phyloP scores from a whole-genome alignment of 2,888 invertebrate genomes.

The Lepas anatifera region DNA sequence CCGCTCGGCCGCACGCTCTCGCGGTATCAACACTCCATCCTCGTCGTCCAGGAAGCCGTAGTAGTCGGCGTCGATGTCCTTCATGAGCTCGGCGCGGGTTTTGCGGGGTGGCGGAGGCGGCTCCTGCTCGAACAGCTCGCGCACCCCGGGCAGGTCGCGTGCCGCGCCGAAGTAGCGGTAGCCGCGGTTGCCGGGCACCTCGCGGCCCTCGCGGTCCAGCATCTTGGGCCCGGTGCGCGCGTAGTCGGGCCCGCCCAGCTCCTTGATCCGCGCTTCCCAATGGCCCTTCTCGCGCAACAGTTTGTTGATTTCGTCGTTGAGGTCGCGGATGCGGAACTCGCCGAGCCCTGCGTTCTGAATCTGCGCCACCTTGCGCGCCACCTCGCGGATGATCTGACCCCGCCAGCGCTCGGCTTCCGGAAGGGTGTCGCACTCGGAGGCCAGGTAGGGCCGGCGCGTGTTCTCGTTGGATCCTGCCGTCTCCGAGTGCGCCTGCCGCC shows the following conservation, averaged over 20 bases:
- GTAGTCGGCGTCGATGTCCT: conserved; percentile 96
- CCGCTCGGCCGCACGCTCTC: conserved; percentile 67
- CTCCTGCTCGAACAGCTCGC: conserved; percentile 94
- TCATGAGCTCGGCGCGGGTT: conserved; percentile 92
- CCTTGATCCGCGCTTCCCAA: conserved; percentile 94
- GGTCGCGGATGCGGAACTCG: conserved; percentile 91
- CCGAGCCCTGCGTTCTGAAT: conserved; percentile 99
- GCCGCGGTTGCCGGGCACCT: conserved; percentile 94
- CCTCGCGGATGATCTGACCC: conserved; percentile 90
- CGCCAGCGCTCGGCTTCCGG: conserved; percentile 92
- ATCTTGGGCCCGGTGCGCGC: conserved; percentile 81
- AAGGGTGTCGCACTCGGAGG: conserved; percentile 86
- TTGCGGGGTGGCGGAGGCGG: conserved; percentile 80
- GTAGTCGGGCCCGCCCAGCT: conserved; percentile 90
- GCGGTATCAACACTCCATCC: conserved; percentile 81
- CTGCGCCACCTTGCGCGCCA: conserved; percentile 95
- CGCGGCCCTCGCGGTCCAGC: conserved; percentile 85
- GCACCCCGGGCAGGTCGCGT: conserved; percentile 92
- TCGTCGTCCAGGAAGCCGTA: conserved; percentile 99
- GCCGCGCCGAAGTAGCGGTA: conserved; percentile 99
- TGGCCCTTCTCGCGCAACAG: conserved; percentile 65
- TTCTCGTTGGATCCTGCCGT: conserved; percentile 51
- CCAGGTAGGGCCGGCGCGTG: conserved; percentile 78
- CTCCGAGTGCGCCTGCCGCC: conserved; percentile 92
- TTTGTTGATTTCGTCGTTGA: conserved; percentile 99